Percentiles rank a stretch among this genome's conserved stretches.
These are phyloP conservation scores for Brachylomia viminalis DNA, from an alignment of 2,888 invertebrate genomes.

Conservation along the genomic window DNA sequence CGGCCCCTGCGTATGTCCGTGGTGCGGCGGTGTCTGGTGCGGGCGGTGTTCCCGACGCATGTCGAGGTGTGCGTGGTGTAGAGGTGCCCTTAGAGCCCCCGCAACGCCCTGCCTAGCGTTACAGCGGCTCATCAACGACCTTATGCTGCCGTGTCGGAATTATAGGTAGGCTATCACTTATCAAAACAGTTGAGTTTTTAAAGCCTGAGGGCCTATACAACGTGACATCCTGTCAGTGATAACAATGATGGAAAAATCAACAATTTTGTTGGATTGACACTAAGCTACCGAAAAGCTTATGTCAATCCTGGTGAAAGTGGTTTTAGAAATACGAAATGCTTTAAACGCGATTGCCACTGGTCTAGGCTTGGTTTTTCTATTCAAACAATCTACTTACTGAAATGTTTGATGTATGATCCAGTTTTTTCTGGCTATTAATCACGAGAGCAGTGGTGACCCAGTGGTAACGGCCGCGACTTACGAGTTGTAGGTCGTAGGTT, in stretches of 20 bases:
- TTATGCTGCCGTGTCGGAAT: constrained; percentile 87
- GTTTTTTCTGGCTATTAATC: not conserved
- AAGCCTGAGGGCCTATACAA: no score
- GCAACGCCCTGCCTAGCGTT: constrained; percentile 84
- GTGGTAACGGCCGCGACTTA: no score
- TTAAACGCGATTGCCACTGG: no score
- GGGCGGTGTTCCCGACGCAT: constrained; percentile 83
- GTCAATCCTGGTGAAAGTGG: not conserved
- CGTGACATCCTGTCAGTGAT: not conserved
- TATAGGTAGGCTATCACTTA: constrained; percentile 78
- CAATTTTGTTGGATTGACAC: not conserved
- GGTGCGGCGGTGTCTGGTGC: constrained; percentile 89
- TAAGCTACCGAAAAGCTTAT: not conserved
- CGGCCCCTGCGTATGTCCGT: constrained; percentile 86
- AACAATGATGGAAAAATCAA: not conserved
- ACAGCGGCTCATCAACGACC: constrained; percentile 85
- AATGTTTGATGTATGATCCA: not conserved
- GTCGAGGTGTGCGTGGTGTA: constrained; percentile 87
- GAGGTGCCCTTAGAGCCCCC: constrained; percentile 82
- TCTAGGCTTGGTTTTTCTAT: not conserved
- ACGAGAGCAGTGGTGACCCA: no score
- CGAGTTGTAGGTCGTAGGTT: no score
- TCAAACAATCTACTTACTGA: not conserved
- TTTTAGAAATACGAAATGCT: not conserved
- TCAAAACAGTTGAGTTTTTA: not conserved